A percentile compares a stretch with the other conserved stretches of the same genome.
Conservation (phyloP, 2,797 vertebrate species). For the Girardinus metallicus region DNA sequence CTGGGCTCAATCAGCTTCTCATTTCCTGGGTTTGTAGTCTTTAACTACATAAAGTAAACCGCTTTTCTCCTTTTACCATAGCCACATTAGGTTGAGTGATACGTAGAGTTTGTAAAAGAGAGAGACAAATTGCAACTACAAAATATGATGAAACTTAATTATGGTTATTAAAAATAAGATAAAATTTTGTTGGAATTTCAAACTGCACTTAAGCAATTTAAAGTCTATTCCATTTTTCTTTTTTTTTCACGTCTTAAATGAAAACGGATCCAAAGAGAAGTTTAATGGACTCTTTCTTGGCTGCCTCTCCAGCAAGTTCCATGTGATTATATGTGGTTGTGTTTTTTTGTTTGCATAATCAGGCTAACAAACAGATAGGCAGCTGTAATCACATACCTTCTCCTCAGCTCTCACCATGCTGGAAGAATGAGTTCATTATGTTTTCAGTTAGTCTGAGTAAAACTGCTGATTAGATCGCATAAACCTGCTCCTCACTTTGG, state of each 20-base stretch:
- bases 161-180: background rate
- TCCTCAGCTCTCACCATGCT: background rate
- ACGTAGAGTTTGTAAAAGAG: no score
- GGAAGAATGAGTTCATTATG: conserved; percentile 8
- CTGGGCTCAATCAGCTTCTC: conserved; percentile 1
- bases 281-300: background rate
- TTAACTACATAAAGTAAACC: background rate
- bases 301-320: conserved; percentile 4
- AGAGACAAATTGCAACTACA: background rate
- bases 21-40: background rate
- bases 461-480: conserved; percentile 19
- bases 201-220: background rate
- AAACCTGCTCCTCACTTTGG: conserved; percentile 22
- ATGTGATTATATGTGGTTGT: background rate
- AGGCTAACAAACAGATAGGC: conserved; percentile 10
- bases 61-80: background rate
- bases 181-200: background rate
- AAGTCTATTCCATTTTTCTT: background rate
- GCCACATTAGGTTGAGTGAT: background rate
- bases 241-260: background rate
- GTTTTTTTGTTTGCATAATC: background rate
- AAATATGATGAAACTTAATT: background rate
- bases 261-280: background rate
- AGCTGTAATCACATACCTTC: conserved; percentile 7
- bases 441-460: conserved; percentile 9